Percentiles rank a stretch among this genome's conserved stretches.
These are phyloP conservation scores for Phylloscopus trochilus DNA, from an alignment of 2,113 vertebrate species.

Conservation along the genomic window DNA sequence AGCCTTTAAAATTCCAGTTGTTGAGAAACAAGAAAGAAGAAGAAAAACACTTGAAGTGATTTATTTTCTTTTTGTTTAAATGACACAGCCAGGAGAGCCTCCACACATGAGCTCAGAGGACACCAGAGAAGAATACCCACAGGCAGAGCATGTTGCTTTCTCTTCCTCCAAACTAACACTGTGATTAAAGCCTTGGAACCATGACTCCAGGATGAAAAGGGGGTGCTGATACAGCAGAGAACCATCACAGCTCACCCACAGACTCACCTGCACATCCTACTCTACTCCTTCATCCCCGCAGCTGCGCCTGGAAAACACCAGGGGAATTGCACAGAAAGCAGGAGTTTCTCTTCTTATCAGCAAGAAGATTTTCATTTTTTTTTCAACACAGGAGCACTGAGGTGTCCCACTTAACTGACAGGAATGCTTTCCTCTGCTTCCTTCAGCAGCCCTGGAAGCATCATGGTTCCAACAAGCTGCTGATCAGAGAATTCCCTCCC, in stretches of 20 bases:
- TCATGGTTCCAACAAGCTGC: not conserved
- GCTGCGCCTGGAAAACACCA: fast-evolving
- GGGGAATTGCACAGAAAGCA: not conserved
- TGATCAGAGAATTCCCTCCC: not conserved
- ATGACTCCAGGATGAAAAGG: not conserved
- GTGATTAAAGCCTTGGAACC: not conserved
- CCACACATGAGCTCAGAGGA: not conserved
- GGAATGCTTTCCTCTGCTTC: not conserved
- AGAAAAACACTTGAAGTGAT: not conserved
- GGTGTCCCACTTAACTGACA: not conserved
- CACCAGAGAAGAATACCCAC: not conserved
- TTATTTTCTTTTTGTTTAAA: not conserved
- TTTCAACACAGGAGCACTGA: not conserved
- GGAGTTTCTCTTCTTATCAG: not conserved
- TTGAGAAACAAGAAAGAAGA: not conserved
- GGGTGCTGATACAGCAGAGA: not conserved
- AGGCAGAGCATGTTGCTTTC: not conserved
- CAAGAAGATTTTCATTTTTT: not conserved
- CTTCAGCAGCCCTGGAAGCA: not conserved
- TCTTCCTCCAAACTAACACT: not conserved
- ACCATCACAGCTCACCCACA: not conserved
- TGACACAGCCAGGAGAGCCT: not conserved
- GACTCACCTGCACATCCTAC: fast-evolving
- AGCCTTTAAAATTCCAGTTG: not conserved
- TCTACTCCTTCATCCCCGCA: fast-evolving